Conservation (phyloP, 1,140 invertebrate genomes). For the Mamestra configurata region DNA sequence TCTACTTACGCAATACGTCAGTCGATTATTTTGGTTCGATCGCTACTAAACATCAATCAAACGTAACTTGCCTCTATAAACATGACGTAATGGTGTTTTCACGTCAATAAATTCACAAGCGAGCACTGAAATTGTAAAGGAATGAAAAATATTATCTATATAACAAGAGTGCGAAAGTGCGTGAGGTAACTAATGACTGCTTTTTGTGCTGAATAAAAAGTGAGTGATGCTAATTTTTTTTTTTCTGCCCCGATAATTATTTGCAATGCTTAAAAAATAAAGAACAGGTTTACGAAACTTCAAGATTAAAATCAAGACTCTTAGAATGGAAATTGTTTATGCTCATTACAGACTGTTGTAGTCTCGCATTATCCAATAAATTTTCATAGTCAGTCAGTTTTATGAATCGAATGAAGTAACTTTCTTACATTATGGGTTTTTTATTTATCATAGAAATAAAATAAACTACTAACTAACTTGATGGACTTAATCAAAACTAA, state of each 20-base stretch:
- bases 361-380: background rate
- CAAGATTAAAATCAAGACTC: background rate
- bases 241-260: background rate
- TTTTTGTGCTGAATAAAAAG: constrained; percentile 13
- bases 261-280: background rate
- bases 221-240: constrained; percentile 15
- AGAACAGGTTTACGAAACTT: background rate
- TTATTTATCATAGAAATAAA: too few species aligned
- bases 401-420: background rate
- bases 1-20: constrained; percentile 62
- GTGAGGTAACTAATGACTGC: constrained; percentile 12
- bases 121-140: constrained; percentile 76
- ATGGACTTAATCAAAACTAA: too few species aligned
- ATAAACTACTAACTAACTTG: too few species aligned
- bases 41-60: constrained; percentile 62
- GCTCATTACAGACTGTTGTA: background rate
- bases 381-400: background rate
- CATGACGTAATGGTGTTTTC: constrained; percentile 60
- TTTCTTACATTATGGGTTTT: background rate
- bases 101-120: constrained; percentile 70
- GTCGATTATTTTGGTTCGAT: constrained; percentile 40
- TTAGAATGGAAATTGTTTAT: background rate
- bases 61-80: constrained; percentile 67
- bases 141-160: constrained; percentile 71
- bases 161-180: constrained; percentile 18